phyloP scores from a whole-genome alignment of 1,140 invertebrate species.

The Neodiprion pinetum region DNA sequence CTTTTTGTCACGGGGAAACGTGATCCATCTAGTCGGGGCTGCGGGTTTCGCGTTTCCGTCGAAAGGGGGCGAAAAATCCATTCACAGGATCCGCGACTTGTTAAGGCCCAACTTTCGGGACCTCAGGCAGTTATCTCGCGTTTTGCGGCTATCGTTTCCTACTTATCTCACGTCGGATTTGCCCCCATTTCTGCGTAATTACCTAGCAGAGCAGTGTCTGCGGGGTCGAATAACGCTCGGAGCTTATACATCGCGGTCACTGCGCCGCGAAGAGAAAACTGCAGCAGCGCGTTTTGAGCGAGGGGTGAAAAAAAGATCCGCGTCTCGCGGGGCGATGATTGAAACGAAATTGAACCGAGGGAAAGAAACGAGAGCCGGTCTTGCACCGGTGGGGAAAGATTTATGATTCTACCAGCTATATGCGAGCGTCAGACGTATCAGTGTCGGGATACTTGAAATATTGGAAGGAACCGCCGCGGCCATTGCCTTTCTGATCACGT shows the following conservation, averaged over 20 bases:
- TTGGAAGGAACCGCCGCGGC: conserved; percentile 43
- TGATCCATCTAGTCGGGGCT: background rate
- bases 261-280: too few relatives aligned
- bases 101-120: background rate
- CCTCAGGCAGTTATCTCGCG: background rate
- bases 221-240: too few relatives aligned
- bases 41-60: background rate
- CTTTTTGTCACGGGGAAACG: conserved; percentile 4
- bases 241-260: too few relatives aligned
- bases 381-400: too few relatives aligned
- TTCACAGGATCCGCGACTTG: background rate
- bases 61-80: too few relatives aligned
- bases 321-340: background rate
- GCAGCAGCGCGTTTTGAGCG: too few relatives aligned
- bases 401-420: background rate
- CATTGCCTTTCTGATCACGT: conserved; percentile 50
- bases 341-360: background rate
- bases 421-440: background rate
- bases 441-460: background rate
- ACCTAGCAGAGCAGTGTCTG: too few relatives aligned
- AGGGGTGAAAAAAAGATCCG: too few relatives aligned
- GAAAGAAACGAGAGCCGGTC: background rate
- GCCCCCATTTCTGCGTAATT: background rate
- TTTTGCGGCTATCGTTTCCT: background rate
- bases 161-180: background rate